Evolutionary conservation across 2,888 invertebrate genomes (phyloP).

Genomic region (Spilosoma lubricipeda): DNA sequence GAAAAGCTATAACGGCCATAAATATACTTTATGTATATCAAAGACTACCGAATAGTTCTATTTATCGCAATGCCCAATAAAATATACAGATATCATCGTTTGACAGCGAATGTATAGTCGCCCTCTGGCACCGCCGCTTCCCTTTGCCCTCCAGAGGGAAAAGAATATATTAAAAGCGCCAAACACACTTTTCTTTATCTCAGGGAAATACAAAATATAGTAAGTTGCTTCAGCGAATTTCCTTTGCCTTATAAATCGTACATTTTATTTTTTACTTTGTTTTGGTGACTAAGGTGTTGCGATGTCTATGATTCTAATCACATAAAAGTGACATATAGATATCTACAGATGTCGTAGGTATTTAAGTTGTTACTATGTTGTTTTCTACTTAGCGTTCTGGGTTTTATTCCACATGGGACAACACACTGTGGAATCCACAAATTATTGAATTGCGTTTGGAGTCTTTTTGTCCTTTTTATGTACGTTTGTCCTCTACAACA

Average conservation of each 20-base stretch:
- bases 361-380: no score
- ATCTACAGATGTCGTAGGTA: no score
- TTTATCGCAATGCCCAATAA: slow-evolving; percentile 28
- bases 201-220: slow-evolving; percentile 16
- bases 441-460: no score
- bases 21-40: slow-evolving; percentile 16
- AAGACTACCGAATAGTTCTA: slow-evolving; percentile 4
- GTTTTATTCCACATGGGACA: no score
- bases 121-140: slow-evolving; percentile 5
- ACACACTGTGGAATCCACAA: no score
- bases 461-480: no score
- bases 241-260: neutral
- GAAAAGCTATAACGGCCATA: slow-evolving; percentile 14
- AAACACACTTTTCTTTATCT: slow-evolving; percentile 20
- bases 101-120: slow-evolving; percentile 24
- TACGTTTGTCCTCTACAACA: no score
- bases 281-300: neutral
- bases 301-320: neutral
- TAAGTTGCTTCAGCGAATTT: slow-evolving; percentile 6
- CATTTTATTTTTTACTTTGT: neutral
- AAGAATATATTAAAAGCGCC: slow-evolving; percentile 22
- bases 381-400: no score
- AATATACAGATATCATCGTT: slow-evolving; percentile 32
- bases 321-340: neutral
- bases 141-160: slow-evolving; percentile 7